These are phyloP conservation scores for Masnerella sp. DNA, from an alignment of 2,888 invertebrate genomes.

Conservation along the genomic window DNA sequence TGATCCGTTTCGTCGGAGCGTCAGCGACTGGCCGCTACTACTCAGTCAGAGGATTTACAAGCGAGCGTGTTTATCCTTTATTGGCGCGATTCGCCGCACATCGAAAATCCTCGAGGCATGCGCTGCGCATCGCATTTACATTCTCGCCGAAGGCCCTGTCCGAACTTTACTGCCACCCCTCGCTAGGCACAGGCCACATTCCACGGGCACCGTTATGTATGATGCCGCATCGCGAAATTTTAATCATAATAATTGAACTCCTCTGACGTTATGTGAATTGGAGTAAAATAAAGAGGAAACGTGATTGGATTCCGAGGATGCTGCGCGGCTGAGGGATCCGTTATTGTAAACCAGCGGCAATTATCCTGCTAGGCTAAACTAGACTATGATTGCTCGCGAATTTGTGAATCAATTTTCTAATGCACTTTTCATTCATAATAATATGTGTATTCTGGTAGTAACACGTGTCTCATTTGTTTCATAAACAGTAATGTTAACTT, in stretches of 20 bases:
- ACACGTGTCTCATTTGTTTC: too few species aligned
- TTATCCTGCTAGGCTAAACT: too few species aligned
- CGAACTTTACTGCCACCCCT: slow-evolving; percentile 35
- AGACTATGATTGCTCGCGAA: too few species aligned
- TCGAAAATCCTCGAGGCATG: slow-evolving; percentile 61
- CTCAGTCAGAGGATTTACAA: slow-evolving; percentile 66
- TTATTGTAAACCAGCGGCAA: not conserved
- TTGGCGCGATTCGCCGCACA: slow-evolving; percentile 64
- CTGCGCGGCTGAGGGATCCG: not conserved
- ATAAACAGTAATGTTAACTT: too few species aligned
- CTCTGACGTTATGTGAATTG: slow-evolving; percentile 1
- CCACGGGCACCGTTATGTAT: slow-evolving; percentile 16
- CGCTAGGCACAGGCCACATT: slow-evolving; percentile 1
- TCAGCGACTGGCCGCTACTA: slow-evolving; percentile 63
- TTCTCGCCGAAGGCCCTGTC: slow-evolving; percentile 25
- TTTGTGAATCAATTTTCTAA: too few species aligned
- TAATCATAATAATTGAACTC: not conserved
- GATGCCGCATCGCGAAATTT: not conserved
- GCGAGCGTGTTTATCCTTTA: slow-evolving; percentile 67
- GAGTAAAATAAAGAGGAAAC: not conserved
- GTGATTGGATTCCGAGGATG: not conserved
- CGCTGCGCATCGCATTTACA: slow-evolving; percentile 33
- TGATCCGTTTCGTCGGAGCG: slow-evolving; percentile 62
- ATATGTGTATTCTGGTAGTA: too few species aligned
- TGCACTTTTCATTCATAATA: too few species aligned